Percentiles rank a stretch among this genome's conserved stretches.
phyloP scores from a whole-genome alignment of 2,113 vertebrate genomes.

The Sphaerodactylus townsendi region DNA sequence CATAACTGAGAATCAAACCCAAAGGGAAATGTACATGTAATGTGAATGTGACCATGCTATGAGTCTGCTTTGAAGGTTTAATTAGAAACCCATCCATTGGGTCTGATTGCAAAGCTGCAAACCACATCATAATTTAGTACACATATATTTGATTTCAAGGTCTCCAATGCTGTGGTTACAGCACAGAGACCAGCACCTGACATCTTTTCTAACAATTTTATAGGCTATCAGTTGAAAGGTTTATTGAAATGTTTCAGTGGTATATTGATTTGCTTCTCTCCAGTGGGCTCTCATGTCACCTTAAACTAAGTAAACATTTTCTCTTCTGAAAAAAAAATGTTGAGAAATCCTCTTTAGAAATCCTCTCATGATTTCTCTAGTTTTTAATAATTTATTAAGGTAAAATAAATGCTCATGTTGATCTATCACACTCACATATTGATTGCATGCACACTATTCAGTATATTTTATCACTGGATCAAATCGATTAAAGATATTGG shows the following conservation, averaged over 20 bases:
- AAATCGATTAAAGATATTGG: constrained; percentile 61
- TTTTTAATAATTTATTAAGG: constrained; percentile 64
- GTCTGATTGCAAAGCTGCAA: constrained; percentile 3
- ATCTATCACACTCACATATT: constrained; percentile 48
- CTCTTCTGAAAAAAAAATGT: constrained; percentile 58
- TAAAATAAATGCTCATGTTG: constrained; percentile 43
- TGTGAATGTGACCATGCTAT: no score
- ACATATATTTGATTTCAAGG: neutral
- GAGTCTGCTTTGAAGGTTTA: neutral
- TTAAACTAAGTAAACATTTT: constrained; percentile 73
- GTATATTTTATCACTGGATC: constrained; percentile 56
- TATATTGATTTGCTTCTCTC: constrained; percentile 66
- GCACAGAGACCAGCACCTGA: neutral
- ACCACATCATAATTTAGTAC: constrained; percentile 7
- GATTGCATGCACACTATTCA: constrained; percentile 40
- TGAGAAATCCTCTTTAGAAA: constrained; percentile 62
- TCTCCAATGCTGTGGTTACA: constrained; percentile 18
- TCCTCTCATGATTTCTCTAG: constrained; percentile 56
- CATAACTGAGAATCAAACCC: no score
- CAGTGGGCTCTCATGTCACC: constrained; percentile 53
- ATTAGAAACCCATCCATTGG: neutral
- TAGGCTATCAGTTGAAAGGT: constrained; percentile 55
- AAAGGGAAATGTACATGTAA: no score
- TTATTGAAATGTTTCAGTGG: constrained; percentile 59
- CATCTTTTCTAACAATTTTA: constrained; percentile 52